A percentile compares a stretch with the other conserved stretches of the same genome.
Conservation (phyloP, 2,797 vertebrate species). For the Esox masquinongy region DNA sequence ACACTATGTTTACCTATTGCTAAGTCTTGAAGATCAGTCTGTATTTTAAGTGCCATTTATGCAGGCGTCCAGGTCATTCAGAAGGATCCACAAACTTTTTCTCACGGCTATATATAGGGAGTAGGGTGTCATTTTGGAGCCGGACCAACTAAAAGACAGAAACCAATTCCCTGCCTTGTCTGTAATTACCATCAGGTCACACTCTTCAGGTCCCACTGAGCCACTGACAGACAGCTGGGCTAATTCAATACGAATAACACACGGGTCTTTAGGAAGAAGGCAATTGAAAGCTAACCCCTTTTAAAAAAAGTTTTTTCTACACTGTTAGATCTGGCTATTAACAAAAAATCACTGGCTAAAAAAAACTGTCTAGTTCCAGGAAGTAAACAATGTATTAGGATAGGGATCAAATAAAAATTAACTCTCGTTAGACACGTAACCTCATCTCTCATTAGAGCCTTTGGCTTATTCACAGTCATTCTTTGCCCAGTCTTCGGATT, state of each 20-base stretch:
- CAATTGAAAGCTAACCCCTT: background rate
- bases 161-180: slow-evolving; percentile 18
- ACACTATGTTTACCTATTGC: too few species aligned
- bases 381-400: slow-evolving; percentile 24
- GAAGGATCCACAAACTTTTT: too few species aligned
- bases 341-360: slow-evolving; percentile 1
- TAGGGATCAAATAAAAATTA: slow-evolving; percentile 24
- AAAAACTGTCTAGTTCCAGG: background rate
- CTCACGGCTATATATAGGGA: background rate
- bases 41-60: too few species aligned
- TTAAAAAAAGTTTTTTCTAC: background rate
- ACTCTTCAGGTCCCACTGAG: slow-evolving; percentile 15
- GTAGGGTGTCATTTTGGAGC: background rate
- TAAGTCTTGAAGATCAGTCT: too few species aligned
- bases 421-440: slow-evolving; percentile 21
- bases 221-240: slow-evolving; percentile 42
- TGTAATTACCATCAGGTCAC: slow-evolving; percentile 51
- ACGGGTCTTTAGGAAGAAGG: slow-evolving; percentile 7
- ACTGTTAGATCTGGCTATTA: background rate
- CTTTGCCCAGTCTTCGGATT: slow-evolving; percentile 20
- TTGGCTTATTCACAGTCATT: slow-evolving; percentile 15
- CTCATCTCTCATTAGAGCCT: slow-evolving; percentile 20
- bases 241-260: slow-evolving; percentile 49
- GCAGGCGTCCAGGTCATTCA: too few species aligned
- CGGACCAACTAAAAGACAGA: background rate